Base-by-base conservation (phyloP, 2,113 vertebrate species). In the Penelope pileata region DNA sequence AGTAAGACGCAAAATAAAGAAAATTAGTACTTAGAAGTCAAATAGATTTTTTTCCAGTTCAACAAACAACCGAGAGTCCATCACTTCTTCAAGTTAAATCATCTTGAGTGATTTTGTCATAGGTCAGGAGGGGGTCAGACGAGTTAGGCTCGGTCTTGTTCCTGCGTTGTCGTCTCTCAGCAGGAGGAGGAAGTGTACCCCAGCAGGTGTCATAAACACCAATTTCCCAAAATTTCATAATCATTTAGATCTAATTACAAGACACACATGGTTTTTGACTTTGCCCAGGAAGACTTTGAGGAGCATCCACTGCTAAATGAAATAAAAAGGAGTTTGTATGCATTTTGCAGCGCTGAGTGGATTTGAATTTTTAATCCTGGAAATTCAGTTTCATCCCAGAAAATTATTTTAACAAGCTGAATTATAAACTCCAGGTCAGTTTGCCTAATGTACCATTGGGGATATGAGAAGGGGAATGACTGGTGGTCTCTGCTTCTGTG, bases 191-290 rank as follows among this genome's bases (percentile, higher is more conserved):
- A 97, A 97, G 94, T 86, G 92, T 85, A 91, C 91, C 88, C 91
- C 96, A 93, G 94, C 95, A 96, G 94, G 96, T 96, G 96, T 93
- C 87, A 97, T 93, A 96, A 97, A 96, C 96, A 96, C 95, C 90
- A 82, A 77, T 96, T 97, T 84, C 91, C 91, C 93, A 32, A 95
- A 95, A 96, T 95, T 97, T 97, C 94, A 90, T 94, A 93, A 95
- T 96, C 48, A 91, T 94, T 96, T 94, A 97, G 91, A 90, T 96
- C 95, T 95, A 94, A 96, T 96, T 97, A 92, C 94, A 95, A 94
- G 86, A 27, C 86, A 84, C 67, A 91, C 82, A 64, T 86, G 70
- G 17, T 78, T 95, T 96, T 93, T 73, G 1, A 80, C 93, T 96
- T 96, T 90, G 77, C 43, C 16, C 36, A 13, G 30, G 58, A 95